These are phyloP conservation scores for Mamestra brassicae DNA, from an alignment of 2,888 invertebrate species.

Conservation along the genomic window DNA sequence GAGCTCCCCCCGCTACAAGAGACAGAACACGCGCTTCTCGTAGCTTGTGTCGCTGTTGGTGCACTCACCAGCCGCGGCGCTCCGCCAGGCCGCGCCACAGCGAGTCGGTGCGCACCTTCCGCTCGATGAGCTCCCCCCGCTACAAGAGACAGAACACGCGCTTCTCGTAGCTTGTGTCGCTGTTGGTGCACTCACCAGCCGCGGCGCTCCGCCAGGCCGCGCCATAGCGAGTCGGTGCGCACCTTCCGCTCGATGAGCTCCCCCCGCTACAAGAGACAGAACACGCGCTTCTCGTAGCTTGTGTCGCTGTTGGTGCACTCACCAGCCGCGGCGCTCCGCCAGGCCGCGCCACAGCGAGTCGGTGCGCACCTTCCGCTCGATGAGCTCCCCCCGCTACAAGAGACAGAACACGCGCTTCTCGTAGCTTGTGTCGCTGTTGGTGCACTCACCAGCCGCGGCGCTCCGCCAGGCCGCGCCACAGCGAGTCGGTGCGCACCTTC, in stretches of 20 bases:
- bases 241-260: slow-evolving; percentile 99
- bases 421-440: too few relatives aligned
- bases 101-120: slow-evolving; percentile 98
- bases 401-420: too few relatives aligned
- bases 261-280: too few relatives aligned
- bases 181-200: slow-evolving; percentile 94
- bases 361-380: slow-evolving; percentile 98
- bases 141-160: too few relatives aligned
- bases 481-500: slow-evolving; percentile 98
- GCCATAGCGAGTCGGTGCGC: slow-evolving; percentile 98
- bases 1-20: slow-evolving; percentile 88
- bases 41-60: too few relatives aligned
- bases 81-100: slow-evolving; percentile 99
- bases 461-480: slow-evolving; percentile 99
- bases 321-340: slow-evolving; percentile 99
- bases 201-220: slow-evolving; percentile 98
- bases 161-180: too few relatives aligned
- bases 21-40: too few relatives aligned
- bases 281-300: too few relatives aligned
- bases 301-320: slow-evolving; percentile 70
- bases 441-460: slow-evolving; percentile 96
- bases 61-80: slow-evolving; percentile 96
- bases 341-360: slow-evolving; percentile 99
- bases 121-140: slow-evolving; percentile 95
- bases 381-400: slow-evolving; percentile 91